Conservation (phyloP, 2,113 vertebrate genomes). For the Oreotrochilus melanogaster region DNA sequence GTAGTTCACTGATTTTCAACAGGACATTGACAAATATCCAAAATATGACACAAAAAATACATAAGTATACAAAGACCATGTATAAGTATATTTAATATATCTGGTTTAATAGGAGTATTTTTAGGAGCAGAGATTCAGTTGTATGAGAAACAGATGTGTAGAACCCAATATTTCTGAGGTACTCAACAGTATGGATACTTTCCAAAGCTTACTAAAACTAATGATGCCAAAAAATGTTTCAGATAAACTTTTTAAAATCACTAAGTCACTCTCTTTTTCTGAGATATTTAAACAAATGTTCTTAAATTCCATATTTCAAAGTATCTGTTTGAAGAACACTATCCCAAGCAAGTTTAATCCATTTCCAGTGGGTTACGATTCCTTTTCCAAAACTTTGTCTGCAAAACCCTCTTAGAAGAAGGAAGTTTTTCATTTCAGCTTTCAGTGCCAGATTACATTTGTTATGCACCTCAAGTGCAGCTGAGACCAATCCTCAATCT, state of each 20-base stretch:
- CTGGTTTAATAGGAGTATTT: not conserved
- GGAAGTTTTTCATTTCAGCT: not conserved
- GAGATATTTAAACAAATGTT: not conserved
- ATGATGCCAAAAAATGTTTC: rapidly evolving
- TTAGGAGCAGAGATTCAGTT: not conserved
- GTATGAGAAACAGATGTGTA: not conserved
- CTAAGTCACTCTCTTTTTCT: not conserved
- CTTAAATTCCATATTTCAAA: not conserved
- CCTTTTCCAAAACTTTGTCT: not conserved
- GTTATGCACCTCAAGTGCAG: not conserved
- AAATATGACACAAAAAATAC: not conserved
- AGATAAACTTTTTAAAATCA: not conserved
- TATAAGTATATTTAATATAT: not conserved
- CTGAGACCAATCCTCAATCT: not conserved
- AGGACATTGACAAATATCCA: not conserved
- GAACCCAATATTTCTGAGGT: not conserved
- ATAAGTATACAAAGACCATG: not conserved
- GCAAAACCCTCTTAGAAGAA: not conserved
- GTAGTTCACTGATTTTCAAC: not conserved
- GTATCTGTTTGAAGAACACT: not conserved
- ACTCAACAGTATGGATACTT: not conserved
- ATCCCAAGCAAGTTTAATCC: not conserved
- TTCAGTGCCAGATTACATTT: not conserved
- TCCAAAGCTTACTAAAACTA: not conserved
- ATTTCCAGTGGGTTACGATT: not conserved